Evolutionary conservation across 2,797 vertebrate species (phyloP).

Genomic region (Neosilurus mollespiculum): DNA sequence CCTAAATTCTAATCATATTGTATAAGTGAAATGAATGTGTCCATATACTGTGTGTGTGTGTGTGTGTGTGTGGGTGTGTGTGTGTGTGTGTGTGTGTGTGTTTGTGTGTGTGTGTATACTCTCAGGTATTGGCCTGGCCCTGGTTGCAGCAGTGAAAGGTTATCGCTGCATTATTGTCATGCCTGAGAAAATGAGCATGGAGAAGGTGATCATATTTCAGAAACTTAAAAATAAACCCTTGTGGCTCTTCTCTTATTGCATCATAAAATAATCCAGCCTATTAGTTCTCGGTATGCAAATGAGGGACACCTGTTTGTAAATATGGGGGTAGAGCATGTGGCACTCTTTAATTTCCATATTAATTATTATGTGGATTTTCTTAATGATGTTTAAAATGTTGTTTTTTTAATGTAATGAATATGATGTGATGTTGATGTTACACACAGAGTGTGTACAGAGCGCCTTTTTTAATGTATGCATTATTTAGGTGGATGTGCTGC

Average conservation of each 20-base stretch:
- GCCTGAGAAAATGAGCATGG: slow-evolving; percentile 98
- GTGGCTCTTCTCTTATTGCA: too few species aligned
- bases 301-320: neutral
- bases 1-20: neutral
- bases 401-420: neutral
- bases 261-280: neutral
- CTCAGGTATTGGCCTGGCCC: slow-evolving; percentile 90
- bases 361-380: neutral
- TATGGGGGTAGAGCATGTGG: neutral
- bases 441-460: neutral
- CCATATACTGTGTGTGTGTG: too few species aligned
- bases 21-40: neutral
- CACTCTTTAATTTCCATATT: neutral
- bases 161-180: slow-evolving; percentile 97
- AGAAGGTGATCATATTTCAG: slow-evolving; percentile 79
- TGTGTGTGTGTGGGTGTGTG: too few species aligned
- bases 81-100: slow-evolving; percentile 61
- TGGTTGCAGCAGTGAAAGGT: slow-evolving; percentile 93
- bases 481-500: slow-evolving; percentile 88
- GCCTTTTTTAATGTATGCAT: neutral
- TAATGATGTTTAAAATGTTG: neutral
- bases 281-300: neutral
- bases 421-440: neutral
- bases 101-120: slow-evolving; percentile 26
- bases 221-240: neutral